These are phyloP conservation scores for Temnothorax ravouxi DNA, from an alignment of 2,888 invertebrate genomes.

Conservation along the genomic window DNA sequence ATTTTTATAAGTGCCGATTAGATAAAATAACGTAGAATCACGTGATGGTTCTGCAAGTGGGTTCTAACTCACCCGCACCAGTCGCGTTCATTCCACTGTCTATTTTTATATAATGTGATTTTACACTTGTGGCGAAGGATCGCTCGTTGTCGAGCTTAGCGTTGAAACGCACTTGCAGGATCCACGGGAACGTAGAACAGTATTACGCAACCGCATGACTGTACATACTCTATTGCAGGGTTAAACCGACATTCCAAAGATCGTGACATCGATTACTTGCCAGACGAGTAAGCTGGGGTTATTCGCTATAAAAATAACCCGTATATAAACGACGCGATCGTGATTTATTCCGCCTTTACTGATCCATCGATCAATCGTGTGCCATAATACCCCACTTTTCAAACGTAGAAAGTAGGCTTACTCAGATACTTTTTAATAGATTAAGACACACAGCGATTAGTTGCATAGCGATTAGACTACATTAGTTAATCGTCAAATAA, in stretches of 20 bases:
- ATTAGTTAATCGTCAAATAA: slow-evolving; percentile 36
- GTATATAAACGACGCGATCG: slow-evolving; percentile 1
- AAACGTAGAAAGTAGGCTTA: slow-evolving; percentile 45
- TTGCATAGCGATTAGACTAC: slow-evolving; percentile 29
- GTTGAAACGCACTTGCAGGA: slow-evolving; percentile 36
- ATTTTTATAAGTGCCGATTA: slow-evolving; percentile 20
- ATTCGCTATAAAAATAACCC: slow-evolving; percentile 32
- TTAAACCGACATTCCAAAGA: slow-evolving; percentile 51
- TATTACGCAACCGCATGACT: slow-evolving; percentile 58
- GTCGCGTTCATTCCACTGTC: neutral
- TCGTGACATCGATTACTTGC: slow-evolving; percentile 45
- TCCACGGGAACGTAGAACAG: slow-evolving; percentile 49
- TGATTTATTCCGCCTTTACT: slow-evolving; percentile 37
- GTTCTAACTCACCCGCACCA: neutral
- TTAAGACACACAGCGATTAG: slow-evolving; percentile 30
- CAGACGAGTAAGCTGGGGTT: slow-evolving; percentile 47
- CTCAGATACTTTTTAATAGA: slow-evolving; percentile 19
- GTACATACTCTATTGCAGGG: slow-evolving; percentile 47
- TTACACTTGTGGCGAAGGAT: neutral
- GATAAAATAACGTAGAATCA: slow-evolving; percentile 21
- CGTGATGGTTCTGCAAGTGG: slow-evolving; percentile 32
- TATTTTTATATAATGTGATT: slow-evolving; percentile 39
- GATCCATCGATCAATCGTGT: slow-evolving; percentile 41
- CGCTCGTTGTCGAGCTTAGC: neutral
- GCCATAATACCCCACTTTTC: slow-evolving; percentile 47